Base-by-base conservation (phyloP, 2,113 vertebrate genomes). In the Gila orcuttii region DNA sequence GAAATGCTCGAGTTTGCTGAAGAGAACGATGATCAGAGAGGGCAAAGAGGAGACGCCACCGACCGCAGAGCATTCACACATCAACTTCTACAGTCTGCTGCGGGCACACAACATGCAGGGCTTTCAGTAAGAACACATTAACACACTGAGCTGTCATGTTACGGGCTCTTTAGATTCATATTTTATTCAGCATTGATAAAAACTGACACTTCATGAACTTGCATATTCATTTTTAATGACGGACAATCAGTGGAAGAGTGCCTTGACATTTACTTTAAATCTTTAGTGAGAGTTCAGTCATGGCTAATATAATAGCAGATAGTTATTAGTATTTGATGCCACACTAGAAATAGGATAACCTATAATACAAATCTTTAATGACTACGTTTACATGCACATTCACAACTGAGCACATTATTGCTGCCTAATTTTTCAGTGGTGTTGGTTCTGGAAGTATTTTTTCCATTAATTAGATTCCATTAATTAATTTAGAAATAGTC, bases 21-120 rank as follows among this genome's bases (percentile, higher is more conserved):
- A 99, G 90, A 97, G 98, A 88, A 98, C 98, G n/a, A 98, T 99
- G 97, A 97, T 98, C 90, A 95, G 97, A 21, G 98, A 99, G 90
- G 98, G 98, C 73, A 99, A 99, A 92, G 98, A 99, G 60, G 98
- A 99, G 88, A 78, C 95, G 89, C 96, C 94, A 89, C 92, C 96
- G n/a, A 94, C 96, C 1, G 89, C 93, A 33, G 98, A 99, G 87
- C 96, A 93, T 86, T 94, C 96, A 83, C 96, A 97, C 0, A 96
- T 99, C 50, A 97, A 97, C 86, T 93, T 99, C 90, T 99, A 99
- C 93, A 98, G 97, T 71, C 95, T 99, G 73, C 93, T 99, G 83
- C 93, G 97, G 88, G 96, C 97, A 79, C 97, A 98, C 94, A 98
- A 98, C 93, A 93, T 98, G 68, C 97, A 97, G 39, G 94, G 95